Base-by-base conservation (phyloP, 2,113 vertebrate species). In the Meles meles region DNA sequence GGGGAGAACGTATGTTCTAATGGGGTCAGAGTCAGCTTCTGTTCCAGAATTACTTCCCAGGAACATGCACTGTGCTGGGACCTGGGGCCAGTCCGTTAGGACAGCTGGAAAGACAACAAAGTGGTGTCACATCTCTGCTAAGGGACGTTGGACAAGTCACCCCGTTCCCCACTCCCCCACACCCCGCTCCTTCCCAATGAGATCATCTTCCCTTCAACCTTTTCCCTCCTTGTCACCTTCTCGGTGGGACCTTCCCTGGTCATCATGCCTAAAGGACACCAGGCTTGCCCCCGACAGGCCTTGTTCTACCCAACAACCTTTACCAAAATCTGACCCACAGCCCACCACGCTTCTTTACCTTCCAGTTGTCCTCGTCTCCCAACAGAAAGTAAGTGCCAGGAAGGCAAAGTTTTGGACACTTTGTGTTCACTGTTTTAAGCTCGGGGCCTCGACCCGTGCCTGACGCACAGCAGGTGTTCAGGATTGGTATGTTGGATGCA, bases 401-500 rank as follows among this genome's bases (percentile, higher is more conserved):
- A 85, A 81, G 59, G 27, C 7, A 7, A 67, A 2, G 9, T 6
- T 67, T 23, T 11, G 14, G 11, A 71, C 67, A 79, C 2, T 49
- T 15, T 17, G 5, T 61, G 44, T 69, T 29, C 20, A 0, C 59
- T 52, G 13, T 31, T 31, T 7, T 2, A 3, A 3, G 8, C 39
- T 21, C 2, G 0, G 6, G 6, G 25, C 0, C 72, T 31, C 1
- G 44, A n/a, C 34, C n/a, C 1, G 20, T 34, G 63, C 69, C 44
- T 9, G 34, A 37, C n/a, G 18, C 8, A 0, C 4, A 10, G 72
- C 23, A 7, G n/a, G 31, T 23, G 25, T 29, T 65, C 4, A 1
- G 34, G 1, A 8, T 20, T 21, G 3, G 7, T 6, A 7, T 9
- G 8, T 20, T 11, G 37, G 15, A n/a, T 6, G 4, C 7, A 1